Evolutionary conservation across 2,113 vertebrate species (phyloP).

Genomic region (Microtus pennsylvanicus): DNA sequence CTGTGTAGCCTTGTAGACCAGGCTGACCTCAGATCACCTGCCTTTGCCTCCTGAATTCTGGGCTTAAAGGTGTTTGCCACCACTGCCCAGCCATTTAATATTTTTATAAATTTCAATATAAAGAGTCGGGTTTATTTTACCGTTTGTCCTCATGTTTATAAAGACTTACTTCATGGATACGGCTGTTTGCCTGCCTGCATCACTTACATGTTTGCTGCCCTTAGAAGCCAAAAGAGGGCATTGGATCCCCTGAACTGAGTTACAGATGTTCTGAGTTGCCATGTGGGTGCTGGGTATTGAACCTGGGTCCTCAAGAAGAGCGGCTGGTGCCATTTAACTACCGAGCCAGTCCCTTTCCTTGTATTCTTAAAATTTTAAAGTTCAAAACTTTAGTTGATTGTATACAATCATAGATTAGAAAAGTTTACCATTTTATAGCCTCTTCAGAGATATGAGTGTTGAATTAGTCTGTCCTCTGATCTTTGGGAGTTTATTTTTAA

Average conservation of each 20-base stretch:
- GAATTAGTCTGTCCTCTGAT: background rate
- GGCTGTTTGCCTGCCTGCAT: background rate
- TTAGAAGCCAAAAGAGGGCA: background rate
- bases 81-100: background rate
- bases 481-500: background rate
- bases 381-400: background rate
- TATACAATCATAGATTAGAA: background rate
- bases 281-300: background rate
- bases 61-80: background rate
- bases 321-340: background rate
- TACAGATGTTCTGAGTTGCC: background rate
- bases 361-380: conserved; percentile 39
- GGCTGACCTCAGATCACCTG: background rate
- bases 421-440: background rate
- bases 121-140: background rate
- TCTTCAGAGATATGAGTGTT: background rate
- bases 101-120: conserved; percentile 4
- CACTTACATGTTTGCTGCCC: background rate
- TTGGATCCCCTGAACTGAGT: background rate
- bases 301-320: background rate
- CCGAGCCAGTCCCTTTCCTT: background rate
- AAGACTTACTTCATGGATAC: background rate
- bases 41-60: background rate
- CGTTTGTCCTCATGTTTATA: background rate
- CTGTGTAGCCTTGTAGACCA: background rate